Percentiles rank a stretch among this genome's conserved stretches.
These are phyloP conservation scores for Lethenteron camtschaticum DNA, from an alignment of 2,113 vertebrate genomes.

Conservation along the genomic window DNA sequence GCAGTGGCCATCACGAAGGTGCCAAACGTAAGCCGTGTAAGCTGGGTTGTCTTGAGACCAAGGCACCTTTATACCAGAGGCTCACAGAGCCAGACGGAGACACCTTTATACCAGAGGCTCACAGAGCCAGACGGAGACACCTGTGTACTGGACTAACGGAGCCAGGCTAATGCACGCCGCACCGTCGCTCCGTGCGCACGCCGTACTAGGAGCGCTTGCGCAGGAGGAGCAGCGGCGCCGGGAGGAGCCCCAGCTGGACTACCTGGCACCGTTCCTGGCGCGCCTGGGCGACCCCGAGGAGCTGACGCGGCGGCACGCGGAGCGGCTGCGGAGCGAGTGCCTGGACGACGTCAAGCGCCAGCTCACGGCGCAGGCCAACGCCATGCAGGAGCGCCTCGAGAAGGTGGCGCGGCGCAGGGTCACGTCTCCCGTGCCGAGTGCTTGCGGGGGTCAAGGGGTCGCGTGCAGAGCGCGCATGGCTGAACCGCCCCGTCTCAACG, in stretches of 20 bases:
- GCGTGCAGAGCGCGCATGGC: neutral
- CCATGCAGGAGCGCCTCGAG: conserved; percentile 34
- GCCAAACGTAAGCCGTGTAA: no score
- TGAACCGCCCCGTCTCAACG: fast-evolving
- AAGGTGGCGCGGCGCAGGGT: conserved; percentile 23
- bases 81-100: no score
- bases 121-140: no score
- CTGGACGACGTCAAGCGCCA: conserved; percentile 25
- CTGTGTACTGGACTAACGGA: no score
- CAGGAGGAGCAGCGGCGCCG: conserved; percentile 22
- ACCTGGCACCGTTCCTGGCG: conserved; percentile 33
- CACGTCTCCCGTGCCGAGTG: conserved; percentile 2
- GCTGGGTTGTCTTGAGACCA: no score
- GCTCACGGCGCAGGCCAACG: conserved; percentile 25
- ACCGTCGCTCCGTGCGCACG: no score
- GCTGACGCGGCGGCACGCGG: conserved; percentile 21
- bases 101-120: no score
- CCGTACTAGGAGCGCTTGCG: neutral
- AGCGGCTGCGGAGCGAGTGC: conserved; percentile 23
- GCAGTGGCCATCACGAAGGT: no score
- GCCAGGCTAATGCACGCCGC: no score
- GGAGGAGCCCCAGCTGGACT: conserved; percentile 27
- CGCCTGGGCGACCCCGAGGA: conserved; percentile 15
- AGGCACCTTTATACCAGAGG: no score
- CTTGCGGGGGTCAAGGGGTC: neutral